Conservation (phyloP, 2,113 vertebrate genomes). For the Sinosuthora webbiana region DNA sequence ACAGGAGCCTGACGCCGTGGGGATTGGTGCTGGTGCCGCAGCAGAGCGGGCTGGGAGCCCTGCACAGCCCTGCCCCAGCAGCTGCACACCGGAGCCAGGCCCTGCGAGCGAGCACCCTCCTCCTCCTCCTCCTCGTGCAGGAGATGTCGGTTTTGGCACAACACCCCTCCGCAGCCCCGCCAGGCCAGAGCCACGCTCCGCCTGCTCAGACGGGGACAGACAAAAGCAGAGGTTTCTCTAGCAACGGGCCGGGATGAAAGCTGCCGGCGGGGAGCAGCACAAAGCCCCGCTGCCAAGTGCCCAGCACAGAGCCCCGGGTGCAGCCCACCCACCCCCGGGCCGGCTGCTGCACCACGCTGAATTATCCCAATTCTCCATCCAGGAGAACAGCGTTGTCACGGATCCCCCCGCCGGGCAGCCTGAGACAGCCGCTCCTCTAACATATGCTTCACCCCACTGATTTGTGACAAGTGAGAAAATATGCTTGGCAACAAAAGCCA, state of each 20-base stretch:
- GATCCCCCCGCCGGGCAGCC: not conserved
- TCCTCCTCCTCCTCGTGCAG: not conserved
- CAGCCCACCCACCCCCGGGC: not conserved
- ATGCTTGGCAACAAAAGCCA: conserved; percentile 49
- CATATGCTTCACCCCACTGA: conserved; percentile 26
- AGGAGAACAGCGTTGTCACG: accelerated
- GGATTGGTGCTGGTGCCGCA: accelerated
- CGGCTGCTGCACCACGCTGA: not conserved
- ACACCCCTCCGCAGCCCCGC: not conserved
- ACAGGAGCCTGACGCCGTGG: accelerated
- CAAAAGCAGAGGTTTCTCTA: conserved; percentile 60
- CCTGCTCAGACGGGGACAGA: conserved; percentile 43
- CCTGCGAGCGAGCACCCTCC: not conserved
- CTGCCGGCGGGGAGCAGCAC: not conserved
- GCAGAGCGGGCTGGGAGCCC: not conserved
- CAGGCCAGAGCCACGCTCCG: not conserved
- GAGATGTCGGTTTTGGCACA: not conserved
- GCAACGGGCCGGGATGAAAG: conserved; percentile 4
- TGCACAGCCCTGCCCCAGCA: not conserved
- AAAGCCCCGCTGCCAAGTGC: accelerated
- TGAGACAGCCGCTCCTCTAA: not conserved
- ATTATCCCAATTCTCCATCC: not conserved
- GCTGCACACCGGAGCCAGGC: accelerated
- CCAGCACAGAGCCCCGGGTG: accelerated
- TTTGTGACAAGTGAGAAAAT: conserved; percentile 36